Conservation (phyloP, 2,797 vertebrate genomes). For the Zenarchopterus dispar region DNA sequence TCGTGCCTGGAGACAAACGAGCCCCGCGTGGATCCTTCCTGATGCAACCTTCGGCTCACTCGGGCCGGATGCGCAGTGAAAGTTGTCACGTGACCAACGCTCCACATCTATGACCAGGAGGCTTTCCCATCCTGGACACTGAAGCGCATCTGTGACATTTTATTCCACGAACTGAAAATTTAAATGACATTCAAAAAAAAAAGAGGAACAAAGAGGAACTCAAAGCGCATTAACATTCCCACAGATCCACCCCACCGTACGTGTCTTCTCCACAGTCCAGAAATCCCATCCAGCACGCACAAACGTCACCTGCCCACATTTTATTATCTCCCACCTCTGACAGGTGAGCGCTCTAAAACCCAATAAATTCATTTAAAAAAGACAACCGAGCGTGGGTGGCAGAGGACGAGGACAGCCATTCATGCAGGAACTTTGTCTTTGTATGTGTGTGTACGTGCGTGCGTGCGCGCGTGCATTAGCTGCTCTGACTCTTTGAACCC, state of each 20-base stretch:
- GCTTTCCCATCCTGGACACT: neutral
- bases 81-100: neutral
- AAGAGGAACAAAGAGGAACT: no score
- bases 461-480: constrained; percentile 9
- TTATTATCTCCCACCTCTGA: constrained; percentile 36
- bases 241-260: constrained; percentile 3
- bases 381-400: constrained; percentile 39
- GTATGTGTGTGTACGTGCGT: constrained; percentile 1
- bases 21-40: constrained; percentile 14
- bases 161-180: neutral
- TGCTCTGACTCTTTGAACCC: constrained; percentile 46
- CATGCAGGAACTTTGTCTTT: constrained; percentile 16
- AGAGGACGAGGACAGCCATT: constrained; percentile 31
- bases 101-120: neutral
- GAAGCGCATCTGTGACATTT: neutral
- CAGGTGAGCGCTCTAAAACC: constrained; percentile 33
- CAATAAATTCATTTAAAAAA: constrained; percentile 35
- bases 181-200: neutral
- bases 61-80: neutral
- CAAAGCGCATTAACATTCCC: neutral
- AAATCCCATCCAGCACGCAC: constrained; percentile 31
- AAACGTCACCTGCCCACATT: constrained; percentile 42
- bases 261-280: constrained; percentile 14
- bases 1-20: constrained; percentile 25
- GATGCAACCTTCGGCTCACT: neutral